Base-by-base conservation (phyloP, 1,140 invertebrate species). In the Drosophila tani region DNA sequence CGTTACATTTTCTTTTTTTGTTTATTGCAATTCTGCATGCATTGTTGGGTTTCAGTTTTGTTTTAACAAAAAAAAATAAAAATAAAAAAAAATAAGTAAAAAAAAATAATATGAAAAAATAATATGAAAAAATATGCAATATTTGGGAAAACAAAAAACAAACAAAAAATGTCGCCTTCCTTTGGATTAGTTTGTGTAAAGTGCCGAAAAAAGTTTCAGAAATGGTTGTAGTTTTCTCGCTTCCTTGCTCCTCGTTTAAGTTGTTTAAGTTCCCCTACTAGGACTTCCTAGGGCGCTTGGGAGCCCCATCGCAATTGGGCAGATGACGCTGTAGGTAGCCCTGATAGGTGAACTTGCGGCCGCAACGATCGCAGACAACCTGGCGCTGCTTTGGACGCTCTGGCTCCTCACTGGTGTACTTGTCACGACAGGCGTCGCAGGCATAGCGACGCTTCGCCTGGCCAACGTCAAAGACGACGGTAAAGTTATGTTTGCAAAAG, bases 381-480 rank as follows among this genome's bases (percentile, higher is more conserved):
- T 80, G 14, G 14, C 84, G 87, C 40, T 92, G 86, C 57, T 90
- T 79, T 29, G 82, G 27, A 27, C 91, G 12, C 84, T 64, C 65
- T 77, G 78, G 75, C 74, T 92, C 91, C 15, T 57, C 80, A 55
- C 91, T 92, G 3, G 87, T 92, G 56, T 90, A 92, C 60, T 92
- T 92, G n/a, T 92, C 84, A 21, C 84, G 86, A 38, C 91, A 92
- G 2, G 73, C 17, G 32, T 92, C 91, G 66, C 91, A 92, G 27
- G 91, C 81, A 49, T 91, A 92, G 35, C 91, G 91, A 1, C 91
- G 75, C 66, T 91, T 92, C 41, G 83, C 91, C 57, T 87, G 80
- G 1, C 90, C 91, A 3, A 80, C 79, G 24, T 92, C 87, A 38
- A 92, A 92, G n/a, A 82, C 90, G 0, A 81, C 91, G 2, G 84